Percentiles rank a stretch among this genome's conserved stretches.
These are phyloP conservation scores for Ceyx cyanopectus DNA, from an alignment of 2,113 vertebrate species.

Conservation along the genomic window DNA sequence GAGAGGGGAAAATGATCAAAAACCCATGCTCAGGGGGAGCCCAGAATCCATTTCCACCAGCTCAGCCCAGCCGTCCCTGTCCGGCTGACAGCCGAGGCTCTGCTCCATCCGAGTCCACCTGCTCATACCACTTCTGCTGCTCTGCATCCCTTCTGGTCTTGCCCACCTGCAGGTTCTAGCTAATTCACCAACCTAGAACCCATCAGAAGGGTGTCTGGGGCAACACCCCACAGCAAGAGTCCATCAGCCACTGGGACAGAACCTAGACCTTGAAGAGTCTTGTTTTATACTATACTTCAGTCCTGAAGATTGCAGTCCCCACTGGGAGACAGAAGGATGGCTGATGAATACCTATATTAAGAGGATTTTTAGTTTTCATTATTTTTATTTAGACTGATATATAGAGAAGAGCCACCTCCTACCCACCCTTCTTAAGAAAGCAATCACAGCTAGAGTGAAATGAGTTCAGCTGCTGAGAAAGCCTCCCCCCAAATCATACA, in stretches of 20 bases:
- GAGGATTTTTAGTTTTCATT: neutral
- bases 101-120: accelerated
- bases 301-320: neutral
- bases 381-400: neutral
- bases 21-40: accelerated
- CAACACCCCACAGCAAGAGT: neutral
- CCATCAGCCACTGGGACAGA: neutral
- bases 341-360: neutral
- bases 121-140: neutral
- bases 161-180: neutral
- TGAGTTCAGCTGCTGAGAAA: neutral
- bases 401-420: neutral
- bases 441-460: neutral
- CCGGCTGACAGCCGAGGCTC: accelerated
- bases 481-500: neutral
- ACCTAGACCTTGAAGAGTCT: neutral
- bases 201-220: neutral
- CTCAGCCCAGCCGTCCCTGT: neutral
- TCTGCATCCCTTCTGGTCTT: neutral
- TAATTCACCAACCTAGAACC: neutral
- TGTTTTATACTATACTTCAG: neutral
- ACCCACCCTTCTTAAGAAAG: neutral
- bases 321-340: neutral
- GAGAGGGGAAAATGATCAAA: neutral
- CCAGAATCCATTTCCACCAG: neutral